A percentile compares a stretch with the other conserved stretches of the same genome.
These are phyloP conservation scores for Choristoneura rosaceana DNA, from an alignment of 2,888 invertebrate species.

Conservation along the genomic window DNA sequence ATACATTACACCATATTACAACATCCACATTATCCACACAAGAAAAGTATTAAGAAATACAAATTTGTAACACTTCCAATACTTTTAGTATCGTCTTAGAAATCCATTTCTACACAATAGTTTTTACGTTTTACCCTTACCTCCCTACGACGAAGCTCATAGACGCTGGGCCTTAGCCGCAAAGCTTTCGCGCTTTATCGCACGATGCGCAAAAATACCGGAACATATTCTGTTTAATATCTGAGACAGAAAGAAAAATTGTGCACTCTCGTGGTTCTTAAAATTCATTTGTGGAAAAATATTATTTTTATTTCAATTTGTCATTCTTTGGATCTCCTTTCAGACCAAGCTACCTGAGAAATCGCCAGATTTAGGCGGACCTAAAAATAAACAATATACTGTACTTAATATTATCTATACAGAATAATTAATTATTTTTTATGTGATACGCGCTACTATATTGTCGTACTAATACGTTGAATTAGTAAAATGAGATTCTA, in stretches of 20 bases:
- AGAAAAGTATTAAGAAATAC: constrained; percentile 67
- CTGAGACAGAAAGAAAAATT: constrained; percentile 67
- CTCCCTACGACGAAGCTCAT: constrained; percentile 82
- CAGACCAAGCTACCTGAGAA: constrained; percentile 41
- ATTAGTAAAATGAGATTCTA: constrained; percentile 65
- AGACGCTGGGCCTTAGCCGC: constrained; percentile 71
- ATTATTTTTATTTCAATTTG: constrained; percentile 14
- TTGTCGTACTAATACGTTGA: constrained; percentile 78
- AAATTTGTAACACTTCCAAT: constrained; percentile 84
- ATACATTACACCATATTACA: constrained; percentile 44
- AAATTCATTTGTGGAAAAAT: constrained; percentile 28
- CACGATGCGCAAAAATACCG: constrained; percentile 65
- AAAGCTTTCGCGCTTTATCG: constrained; percentile 62
- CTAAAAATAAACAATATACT: constrained; percentile 50
- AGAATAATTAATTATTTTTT: constrained; percentile 66
- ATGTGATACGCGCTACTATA: constrained; percentile 71
- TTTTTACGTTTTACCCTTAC: constrained; percentile 78
- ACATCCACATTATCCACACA: constrained; percentile 52
- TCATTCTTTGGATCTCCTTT: constrained; percentile 33
- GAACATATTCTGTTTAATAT: constrained; percentile 72
- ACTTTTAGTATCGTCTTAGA: constrained; percentile 80
- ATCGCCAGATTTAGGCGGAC: constrained; percentile 59
- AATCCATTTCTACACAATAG: constrained; percentile 77
- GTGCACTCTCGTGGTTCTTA: constrained; percentile 35
- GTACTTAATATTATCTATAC: constrained; percentile 66